Conservation (phyloP, 2,113 vertebrate genomes). For the Pelecanus crispus region DNA sequence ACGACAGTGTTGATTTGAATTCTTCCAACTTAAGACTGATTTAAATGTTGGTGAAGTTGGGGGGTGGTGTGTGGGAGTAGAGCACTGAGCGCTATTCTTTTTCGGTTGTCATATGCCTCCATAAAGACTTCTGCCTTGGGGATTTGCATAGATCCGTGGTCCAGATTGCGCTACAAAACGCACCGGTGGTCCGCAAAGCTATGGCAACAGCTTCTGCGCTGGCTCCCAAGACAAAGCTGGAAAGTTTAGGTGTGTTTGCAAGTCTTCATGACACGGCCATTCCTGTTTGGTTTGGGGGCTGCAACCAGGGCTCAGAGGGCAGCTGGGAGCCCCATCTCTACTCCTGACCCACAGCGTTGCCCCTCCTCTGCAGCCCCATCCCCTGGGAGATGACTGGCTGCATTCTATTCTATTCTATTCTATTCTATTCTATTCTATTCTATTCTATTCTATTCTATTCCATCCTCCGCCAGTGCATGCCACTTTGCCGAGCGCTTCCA, state of each 20-base stretch:
- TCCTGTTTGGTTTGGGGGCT: not conserved
- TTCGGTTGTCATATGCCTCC: conserved; percentile 58
- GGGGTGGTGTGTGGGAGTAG: conserved; percentile 60
- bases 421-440: not conserved
- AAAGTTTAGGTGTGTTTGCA: conserved; percentile 6
- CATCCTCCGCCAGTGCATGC: fast-evolving
- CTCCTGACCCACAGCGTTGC: not conserved
- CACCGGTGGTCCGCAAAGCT: conserved; percentile 52
- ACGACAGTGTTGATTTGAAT: conserved; percentile 61
- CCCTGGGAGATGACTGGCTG: not conserved
- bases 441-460: not conserved
- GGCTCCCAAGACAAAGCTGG: not conserved
- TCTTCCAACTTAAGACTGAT: conserved; percentile 58
- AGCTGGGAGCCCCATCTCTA: fast-evolving
- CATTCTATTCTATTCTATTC: not conserved
- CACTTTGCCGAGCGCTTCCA: fast-evolving
- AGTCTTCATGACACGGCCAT: fast-evolving
- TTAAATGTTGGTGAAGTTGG: conserved; percentile 58
- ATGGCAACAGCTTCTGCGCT: not conserved
- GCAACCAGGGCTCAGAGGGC: not conserved
- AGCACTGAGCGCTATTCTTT: conserved; percentile 60
- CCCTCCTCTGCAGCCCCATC: not conserved
- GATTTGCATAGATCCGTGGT: conserved; percentile 46
- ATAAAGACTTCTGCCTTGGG: conserved; percentile 61
- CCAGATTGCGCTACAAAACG: conserved; percentile 44